A percentile compares a stretch with the other conserved stretches of the same genome.
Conservation (phyloP, 2,888 invertebrate species). For the Gandaritis pyraliata region DNA sequence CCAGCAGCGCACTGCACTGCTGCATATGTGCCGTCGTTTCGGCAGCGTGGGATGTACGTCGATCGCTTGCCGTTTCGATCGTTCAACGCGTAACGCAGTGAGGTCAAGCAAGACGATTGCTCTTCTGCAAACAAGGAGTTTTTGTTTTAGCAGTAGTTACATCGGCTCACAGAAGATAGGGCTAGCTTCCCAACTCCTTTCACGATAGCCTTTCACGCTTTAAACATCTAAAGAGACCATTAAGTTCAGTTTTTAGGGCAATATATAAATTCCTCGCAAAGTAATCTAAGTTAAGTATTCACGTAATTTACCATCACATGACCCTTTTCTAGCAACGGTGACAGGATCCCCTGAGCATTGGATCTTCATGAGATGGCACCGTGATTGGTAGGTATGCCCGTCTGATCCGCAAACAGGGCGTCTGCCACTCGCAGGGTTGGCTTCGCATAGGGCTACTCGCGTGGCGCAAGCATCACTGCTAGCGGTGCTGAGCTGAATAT, state of each 20-base stretch:
- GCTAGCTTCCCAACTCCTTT: no score
- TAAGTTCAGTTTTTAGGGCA: no score
- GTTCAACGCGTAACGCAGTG: slow-evolving; percentile 69
- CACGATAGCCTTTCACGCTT: no score
- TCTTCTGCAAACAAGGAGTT: slow-evolving; percentile 52
- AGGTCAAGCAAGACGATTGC: slow-evolving; percentile 81
- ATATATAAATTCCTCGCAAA: no score
- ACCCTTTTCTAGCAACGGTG: slow-evolving; percentile 89
- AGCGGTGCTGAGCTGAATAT: slow-evolving; percentile 50
- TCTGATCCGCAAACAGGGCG: slow-evolving; percentile 91
- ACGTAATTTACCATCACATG: slow-evolving; percentile 86
- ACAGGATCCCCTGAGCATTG: slow-evolving; percentile 91
- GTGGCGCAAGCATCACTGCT: slow-evolving; percentile 59
- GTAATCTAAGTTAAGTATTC: no score
- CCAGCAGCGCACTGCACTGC: slow-evolving; percentile 94
- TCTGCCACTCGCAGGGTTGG: slow-evolving; percentile 57
- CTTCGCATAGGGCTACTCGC: slow-evolving; percentile 73
- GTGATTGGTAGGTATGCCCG: slow-evolving; percentile 91
- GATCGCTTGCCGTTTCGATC: slow-evolving; percentile 73
- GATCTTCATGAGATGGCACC: slow-evolving; percentile 90
- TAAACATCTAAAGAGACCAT: no score
- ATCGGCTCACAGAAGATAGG: no score
- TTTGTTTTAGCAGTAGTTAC: no score
- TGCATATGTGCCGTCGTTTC: slow-evolving; percentile 92
- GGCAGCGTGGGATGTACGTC: slow-evolving; percentile 90